Evolutionary conservation across 30 jellyfish, hydroid and myxozoan species (phyloP).

Genomic region (Hydractinia echinata): DNA sequence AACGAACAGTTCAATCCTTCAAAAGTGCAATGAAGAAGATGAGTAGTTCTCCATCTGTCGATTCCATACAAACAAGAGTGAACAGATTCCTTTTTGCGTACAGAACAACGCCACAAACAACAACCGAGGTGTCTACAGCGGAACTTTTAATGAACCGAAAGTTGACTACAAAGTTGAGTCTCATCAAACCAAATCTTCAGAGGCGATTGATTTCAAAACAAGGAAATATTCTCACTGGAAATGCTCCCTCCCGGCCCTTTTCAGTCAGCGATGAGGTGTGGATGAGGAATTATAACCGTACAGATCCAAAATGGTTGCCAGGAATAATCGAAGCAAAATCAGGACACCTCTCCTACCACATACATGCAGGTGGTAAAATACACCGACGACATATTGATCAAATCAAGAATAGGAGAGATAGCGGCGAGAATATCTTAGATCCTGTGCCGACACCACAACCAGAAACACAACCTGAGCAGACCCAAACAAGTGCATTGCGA

Average conservation of each 20-base stretch:
- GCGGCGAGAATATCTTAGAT: too few species aligned
- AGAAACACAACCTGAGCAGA: too few species aligned
- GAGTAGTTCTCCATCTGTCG: constrained; percentile 7
- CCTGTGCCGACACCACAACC: too few species aligned
- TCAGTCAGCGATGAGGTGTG: neutral
- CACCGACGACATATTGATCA: constrained; percentile 26
- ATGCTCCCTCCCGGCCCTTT: neutral
- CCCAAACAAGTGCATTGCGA: too few species aligned
- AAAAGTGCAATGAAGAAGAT: constrained; percentile 19
- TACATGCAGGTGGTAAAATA: constrained; percentile 10
- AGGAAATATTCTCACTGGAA: neutral
- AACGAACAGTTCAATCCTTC: constrained; percentile 34
- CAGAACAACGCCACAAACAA: constrained; percentile 36
- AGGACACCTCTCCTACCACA: constrained; percentile 17
- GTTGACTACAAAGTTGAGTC: constrained; percentile 6
- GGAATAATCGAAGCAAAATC: constrained; percentile 10
- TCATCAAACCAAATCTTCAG: neutral
- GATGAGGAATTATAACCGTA: neutral
- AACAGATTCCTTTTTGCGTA: constrained; percentile 6
- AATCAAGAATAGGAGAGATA: neutral
- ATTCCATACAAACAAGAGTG: neutral
- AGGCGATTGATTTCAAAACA: neutral
- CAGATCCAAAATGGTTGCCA: neutral
- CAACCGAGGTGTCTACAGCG: constrained; percentile 26
- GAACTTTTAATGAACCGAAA: constrained; percentile 33